Evolutionary conservation across 2,888 invertebrate species (phyloP).

Genomic region (Pseudococcus jackbeardsleyi): DNA sequence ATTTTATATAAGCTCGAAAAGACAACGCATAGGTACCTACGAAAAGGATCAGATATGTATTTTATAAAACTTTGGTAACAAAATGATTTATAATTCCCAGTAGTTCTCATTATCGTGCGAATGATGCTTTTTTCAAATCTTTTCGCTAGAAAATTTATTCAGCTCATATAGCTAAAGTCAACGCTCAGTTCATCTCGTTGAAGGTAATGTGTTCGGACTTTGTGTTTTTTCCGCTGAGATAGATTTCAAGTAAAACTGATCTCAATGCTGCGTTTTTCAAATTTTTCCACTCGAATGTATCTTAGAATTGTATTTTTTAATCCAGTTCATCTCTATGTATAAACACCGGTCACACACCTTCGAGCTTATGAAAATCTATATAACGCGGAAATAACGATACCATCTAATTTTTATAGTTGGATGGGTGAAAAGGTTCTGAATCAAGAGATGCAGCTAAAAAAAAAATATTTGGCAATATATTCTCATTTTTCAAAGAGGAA

Average conservation of each 20-base stretch:
- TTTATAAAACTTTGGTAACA: slow-evolving; percentile 32
- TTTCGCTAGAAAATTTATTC: background rate
- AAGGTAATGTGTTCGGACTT: background rate
- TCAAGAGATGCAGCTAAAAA: too few relatives aligned
- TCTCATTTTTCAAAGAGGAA: too few relatives aligned
- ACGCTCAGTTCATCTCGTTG: background rate
- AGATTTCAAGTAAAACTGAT: background rate
- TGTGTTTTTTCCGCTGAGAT: background rate
- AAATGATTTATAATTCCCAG: slow-evolving; percentile 48
- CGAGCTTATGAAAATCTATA: background rate
- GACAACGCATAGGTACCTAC: background rate
- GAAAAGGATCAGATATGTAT: slow-evolving; percentile 16
- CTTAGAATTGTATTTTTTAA: background rate
- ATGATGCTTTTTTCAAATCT: background rate
- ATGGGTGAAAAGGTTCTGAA: too few relatives aligned
- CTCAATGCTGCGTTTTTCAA: background rate
- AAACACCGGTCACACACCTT: background rate
- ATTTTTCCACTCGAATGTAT: background rate
- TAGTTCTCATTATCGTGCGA: slow-evolving; percentile 29
- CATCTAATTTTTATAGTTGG: too few relatives aligned
- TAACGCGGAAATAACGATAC: too few relatives aligned
- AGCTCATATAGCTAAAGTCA: background rate
- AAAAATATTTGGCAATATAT: too few relatives aligned
- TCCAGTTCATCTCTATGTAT: background rate
- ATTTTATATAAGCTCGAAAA: slow-evolving; percentile 1